Evolutionary conservation across 2,888 invertebrate species (phyloP).

Genomic region (Amblyjoppa proteus): DNA sequence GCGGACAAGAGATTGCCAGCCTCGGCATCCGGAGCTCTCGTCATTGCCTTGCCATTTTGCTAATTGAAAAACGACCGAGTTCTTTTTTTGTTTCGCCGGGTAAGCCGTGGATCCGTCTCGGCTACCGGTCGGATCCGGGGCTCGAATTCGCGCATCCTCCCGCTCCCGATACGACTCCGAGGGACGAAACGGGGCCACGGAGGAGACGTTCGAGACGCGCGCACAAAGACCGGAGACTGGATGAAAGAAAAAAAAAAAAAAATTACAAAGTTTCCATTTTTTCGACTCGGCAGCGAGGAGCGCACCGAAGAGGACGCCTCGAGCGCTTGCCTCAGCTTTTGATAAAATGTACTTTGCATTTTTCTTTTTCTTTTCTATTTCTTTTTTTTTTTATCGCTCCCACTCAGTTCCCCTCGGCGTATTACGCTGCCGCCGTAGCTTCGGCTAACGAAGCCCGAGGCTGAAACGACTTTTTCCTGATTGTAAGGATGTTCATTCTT

Average conservation of each 20-base stretch:
- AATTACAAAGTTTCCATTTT: constrained; percentile 3
- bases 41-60: constrained; percentile 75
- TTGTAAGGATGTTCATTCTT: background rate
- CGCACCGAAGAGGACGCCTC: background rate
- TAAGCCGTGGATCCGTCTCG: constrained; percentile 1
- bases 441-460: constrained; percentile 38
- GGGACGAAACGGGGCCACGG: constrained; percentile 50
- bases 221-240: background rate
- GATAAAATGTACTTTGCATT: background rate
- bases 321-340: background rate
- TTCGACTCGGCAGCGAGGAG: background rate
- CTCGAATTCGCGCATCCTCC: background rate
- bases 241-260: background rate
- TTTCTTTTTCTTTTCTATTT: background rate
- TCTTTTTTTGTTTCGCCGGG: background rate
- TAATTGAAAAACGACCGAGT: constrained; percentile 76
- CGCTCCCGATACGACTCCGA: constrained; percentile 4
- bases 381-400: background rate
- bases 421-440: constrained; percentile 3
- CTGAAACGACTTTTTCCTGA: constrained; percentile 30
- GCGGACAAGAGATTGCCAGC: constrained; percentile 38
- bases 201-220: constrained; percentile 29
- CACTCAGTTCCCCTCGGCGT: background rate
- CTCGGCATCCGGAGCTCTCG: constrained; percentile 33
- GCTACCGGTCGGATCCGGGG: background rate